phyloP scores from a whole-genome alignment of 1,140 invertebrate genomes.

The Sycophaga agraensis region DNA sequence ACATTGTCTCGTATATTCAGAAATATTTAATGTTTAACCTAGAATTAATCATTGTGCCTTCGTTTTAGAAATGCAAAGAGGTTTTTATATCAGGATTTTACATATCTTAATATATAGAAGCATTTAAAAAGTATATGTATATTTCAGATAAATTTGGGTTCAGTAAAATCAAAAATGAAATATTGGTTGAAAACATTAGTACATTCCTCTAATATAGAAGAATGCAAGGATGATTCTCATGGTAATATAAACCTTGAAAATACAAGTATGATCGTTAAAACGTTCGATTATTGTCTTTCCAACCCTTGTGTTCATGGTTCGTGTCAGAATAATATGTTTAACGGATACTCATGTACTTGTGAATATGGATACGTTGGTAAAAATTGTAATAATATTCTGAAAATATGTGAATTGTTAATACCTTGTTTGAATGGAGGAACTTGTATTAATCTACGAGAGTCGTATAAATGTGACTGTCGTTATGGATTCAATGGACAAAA shows the following conservation, averaged over 20 bases:
- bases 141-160: no score
- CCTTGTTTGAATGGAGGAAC: conserved; percentile 83
- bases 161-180: no score
- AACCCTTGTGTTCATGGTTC: conserved; percentile 49
- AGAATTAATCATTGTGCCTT: no score
- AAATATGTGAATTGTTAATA: conserved; percentile 62
- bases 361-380: conserved; percentile 62
- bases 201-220: conserved; percentile 74
- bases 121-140: no score
- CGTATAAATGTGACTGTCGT: conserved; percentile 76
- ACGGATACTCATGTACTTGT: conserved; percentile 56
- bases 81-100: no score
- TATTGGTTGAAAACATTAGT: no score
- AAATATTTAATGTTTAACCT: no score
- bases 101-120: no score
- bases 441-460: conserved; percentile 64
- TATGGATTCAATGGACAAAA: conserved; percentile 74
- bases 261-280: conserved; percentile 34
- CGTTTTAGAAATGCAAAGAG: no score
- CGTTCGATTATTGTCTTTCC: conserved; percentile 39
- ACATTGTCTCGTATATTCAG: no score
- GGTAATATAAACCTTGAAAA: conserved; percentile 31
- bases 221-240: conserved; percentile 61
- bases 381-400: conserved; percentile 69
- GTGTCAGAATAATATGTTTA: conserved; percentile 52